Percentiles rank a stretch among this genome's conserved stretches.
Evolutionary conservation across 2,113 vertebrate genomes (phyloP).

Genomic region (Xiphophorus maculatus): DNA sequence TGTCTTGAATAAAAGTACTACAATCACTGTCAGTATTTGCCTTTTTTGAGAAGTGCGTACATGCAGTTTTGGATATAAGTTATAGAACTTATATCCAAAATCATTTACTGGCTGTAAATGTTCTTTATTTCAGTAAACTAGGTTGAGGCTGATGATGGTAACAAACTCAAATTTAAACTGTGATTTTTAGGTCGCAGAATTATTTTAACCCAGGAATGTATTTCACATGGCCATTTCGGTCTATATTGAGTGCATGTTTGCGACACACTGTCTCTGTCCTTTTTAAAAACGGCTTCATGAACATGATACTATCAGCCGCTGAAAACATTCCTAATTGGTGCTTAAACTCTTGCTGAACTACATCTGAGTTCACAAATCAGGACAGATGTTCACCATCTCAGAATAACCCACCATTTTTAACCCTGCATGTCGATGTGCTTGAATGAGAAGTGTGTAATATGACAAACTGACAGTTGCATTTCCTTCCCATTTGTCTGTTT

Average conservation of each 20-base stretch:
- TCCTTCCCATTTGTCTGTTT: not conserved
- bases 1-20: too few relatives aligned
- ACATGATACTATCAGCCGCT: conserved; percentile 13
- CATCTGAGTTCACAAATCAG: conserved; percentile 37
- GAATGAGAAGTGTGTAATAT: conserved; percentile 1
- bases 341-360: conserved; percentile 71
- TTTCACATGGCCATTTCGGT: too few relatives aligned
- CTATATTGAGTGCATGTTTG: conserved; percentile 24
- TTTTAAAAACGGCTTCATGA: conserved; percentile 21
- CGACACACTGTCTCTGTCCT: not conserved
- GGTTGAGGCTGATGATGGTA: not conserved
- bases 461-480: conserved; percentile 1
- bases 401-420: conserved; percentile 5
- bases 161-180: too few relatives aligned
- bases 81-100: too few relatives aligned
- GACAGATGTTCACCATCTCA: conserved; percentile 27
- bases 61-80: too few relatives aligned
- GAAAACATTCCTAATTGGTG: conserved; percentile 64
- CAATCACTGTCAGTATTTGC: too few relatives aligned
- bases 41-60: too few relatives aligned
- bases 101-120: not conserved
- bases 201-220: not conserved
- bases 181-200: not conserved
- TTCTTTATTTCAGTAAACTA: not conserved
- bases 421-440: not conserved